Evolutionary conservation across 2,888 invertebrate species (phyloP).

Genomic region (Mimas tiliae): DNA sequence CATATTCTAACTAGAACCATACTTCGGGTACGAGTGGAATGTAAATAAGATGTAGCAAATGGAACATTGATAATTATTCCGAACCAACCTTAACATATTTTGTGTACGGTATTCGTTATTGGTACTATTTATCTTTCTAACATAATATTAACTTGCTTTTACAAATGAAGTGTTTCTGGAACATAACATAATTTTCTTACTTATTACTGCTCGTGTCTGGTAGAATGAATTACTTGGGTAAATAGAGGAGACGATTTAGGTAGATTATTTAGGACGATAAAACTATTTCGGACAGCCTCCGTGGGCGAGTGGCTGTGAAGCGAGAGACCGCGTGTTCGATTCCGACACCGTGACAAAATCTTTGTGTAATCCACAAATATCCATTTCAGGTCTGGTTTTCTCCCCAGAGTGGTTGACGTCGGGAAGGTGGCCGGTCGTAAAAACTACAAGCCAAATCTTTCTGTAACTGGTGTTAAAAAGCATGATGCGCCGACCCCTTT

Average conservation of each 20-base stretch:
- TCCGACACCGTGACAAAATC: too few species aligned
- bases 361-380: too few species aligned
- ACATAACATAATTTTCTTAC: background rate
- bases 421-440: too few species aligned
- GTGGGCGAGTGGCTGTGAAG: too few species aligned
- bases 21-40: constrained; percentile 35
- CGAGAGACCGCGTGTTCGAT: too few species aligned
- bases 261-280: too few species aligned
- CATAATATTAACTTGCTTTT: background rate
- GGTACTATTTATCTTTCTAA: constrained; percentile 8
- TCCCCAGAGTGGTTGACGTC: too few species aligned
- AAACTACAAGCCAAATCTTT: too few species aligned
- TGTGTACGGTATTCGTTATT: background rate
- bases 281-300: too few species aligned
- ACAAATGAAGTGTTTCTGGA: background rate
- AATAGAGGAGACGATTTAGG: background rate
- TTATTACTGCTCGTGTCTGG: background rate
- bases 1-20: constrained; percentile 34
- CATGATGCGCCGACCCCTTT: too few species aligned
- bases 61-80: constrained; percentile 30
- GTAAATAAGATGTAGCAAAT: constrained; percentile 36
- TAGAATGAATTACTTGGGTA: background rate
- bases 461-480: too few species aligned
- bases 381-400: too few species aligned
- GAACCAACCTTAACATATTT: constrained; percentile 22